Evolutionary conservation across 2,113 vertebrate genomes (phyloP), one percentile per base, ranked within the genome.

Genomic region (Oncorhynchus gorbuscha): DNA sequence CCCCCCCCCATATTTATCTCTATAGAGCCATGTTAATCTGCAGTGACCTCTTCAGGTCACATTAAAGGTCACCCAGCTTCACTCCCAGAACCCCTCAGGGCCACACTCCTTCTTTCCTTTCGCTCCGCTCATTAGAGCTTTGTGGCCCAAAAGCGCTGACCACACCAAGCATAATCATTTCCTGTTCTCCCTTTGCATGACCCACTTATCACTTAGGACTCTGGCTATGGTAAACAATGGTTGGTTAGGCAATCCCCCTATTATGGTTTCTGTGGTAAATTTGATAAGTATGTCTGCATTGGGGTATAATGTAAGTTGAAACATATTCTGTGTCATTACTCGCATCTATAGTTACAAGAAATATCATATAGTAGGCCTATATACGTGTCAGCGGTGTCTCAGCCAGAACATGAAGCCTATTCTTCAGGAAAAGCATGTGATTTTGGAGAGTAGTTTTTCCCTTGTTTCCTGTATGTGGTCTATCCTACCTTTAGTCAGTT

Each of bases 21-120:
- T 28, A 85, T 81, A 82, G 80, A 79, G 75, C 84, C 79, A 20
- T 79, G 88, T 75, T 90, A 89, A 93, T 90, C 89, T 87, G 81
- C 86, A 85, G 74, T 90, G 87, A 92, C 92, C 91, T 89, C 90
- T 90, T 91, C 89, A 91, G 92, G 92, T 93, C 92, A 91, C 89
- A 91, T 88, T 93, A 92, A 91, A 92, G 90, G 93, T 92, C 85
- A 76, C 79, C 78, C 85, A 85, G 85, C 88, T 87, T 91, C 87
- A 89, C 90, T 84, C 90, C 80, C 74, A 73, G 59, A 87, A 73
- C 65, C 86, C 90, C 87, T 26, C 4, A 77, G 80, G 88, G 86
- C 85, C 81, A 77, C 48, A 49, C 74, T 83, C 79, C 81, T 73
- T 79, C 70, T 68, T 83, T 77, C 78, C 69, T 65, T 22, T 62